These are phyloP conservation scores for Meloe dianella DNA, from an alignment of 2,888 invertebrate genomes.

Conservation along the genomic window DNA sequence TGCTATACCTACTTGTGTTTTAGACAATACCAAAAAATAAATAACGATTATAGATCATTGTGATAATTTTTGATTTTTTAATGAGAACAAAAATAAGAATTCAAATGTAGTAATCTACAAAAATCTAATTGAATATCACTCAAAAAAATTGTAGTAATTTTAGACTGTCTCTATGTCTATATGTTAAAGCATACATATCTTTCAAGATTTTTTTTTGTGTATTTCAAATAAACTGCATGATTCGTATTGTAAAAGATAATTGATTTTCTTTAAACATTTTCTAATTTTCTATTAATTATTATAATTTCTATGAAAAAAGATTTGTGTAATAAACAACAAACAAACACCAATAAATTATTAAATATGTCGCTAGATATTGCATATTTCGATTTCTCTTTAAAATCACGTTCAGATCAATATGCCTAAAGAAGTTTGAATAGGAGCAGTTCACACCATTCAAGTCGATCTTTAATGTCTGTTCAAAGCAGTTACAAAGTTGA, in stretches of 20 bases:
- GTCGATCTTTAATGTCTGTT: too few relatives aligned
- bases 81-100: too few relatives aligned
- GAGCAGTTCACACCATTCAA: too few relatives aligned
- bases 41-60: too few relatives aligned
- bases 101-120: background rate
- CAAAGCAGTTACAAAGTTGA: too few relatives aligned
- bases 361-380: background rate
- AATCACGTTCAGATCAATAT: too few relatives aligned
- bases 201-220: background rate
- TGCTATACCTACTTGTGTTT: constrained; percentile 77
- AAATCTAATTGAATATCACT: background rate
- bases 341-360: background rate
- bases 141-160: background rate
- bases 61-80: background rate
- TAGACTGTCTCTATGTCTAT: background rate
- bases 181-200: background rate
- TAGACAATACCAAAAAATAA: constrained; percentile 25
- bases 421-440: too few relatives aligned
- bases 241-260: background rate
- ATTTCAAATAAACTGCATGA: background rate
- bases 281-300: background rate
- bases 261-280: background rate
- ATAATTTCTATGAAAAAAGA: background rate
- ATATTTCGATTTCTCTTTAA: too few relatives aligned
- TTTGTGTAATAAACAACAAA: background rate